These are phyloP conservation scores for Adelosebastes latens DNA, from an alignment of 2,797 vertebrate species.

Conservation along the genomic window DNA sequence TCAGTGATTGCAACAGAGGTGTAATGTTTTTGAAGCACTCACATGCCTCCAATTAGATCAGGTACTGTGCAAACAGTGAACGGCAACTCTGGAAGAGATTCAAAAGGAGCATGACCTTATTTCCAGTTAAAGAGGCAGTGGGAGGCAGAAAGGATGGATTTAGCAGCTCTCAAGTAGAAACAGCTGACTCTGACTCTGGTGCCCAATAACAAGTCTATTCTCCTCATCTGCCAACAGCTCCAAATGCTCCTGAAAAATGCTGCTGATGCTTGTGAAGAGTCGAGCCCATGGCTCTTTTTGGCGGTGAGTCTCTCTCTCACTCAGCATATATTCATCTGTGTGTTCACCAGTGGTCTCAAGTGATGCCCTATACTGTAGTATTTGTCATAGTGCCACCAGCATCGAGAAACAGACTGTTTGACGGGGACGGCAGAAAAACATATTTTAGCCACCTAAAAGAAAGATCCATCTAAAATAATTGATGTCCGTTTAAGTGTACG, in stretches of 20 bases:
- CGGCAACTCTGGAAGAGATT: slow-evolving; percentile 35
- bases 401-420: too few relatives aligned
- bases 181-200: slow-evolving; percentile 59
- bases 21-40: slow-evolving; percentile 38
- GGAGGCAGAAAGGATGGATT: slow-evolving; percentile 63
- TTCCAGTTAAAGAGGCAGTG: slow-evolving; percentile 46
- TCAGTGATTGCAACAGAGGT: slow-evolving; percentile 21
- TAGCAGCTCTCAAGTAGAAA: slow-evolving; percentile 68
- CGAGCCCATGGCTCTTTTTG: slow-evolving; percentile 23
- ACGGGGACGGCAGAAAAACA: too few relatives aligned
- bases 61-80: slow-evolving; percentile 48
- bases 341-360: slow-evolving; percentile 11
- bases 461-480: too few relatives aligned
- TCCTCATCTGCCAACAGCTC: slow-evolving; percentile 48
- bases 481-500: too few relatives aligned
- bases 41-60: slow-evolving; percentile 47
- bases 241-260: slow-evolving; percentile 36
- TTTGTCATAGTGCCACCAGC: slow-evolving; percentile 1
- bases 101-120: slow-evolving; percentile 62
- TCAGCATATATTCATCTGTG: slow-evolving; percentile 16
- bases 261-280: slow-evolving; percentile 51
- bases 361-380: slow-evolving; percentile 20
- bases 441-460: too few relatives aligned
- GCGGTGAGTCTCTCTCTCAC: neutral
- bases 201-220: slow-evolving; percentile 60